phyloP scores from a whole-genome alignment of 2,113 vertebrate genomes.

The Urocolius indicus region DNA sequence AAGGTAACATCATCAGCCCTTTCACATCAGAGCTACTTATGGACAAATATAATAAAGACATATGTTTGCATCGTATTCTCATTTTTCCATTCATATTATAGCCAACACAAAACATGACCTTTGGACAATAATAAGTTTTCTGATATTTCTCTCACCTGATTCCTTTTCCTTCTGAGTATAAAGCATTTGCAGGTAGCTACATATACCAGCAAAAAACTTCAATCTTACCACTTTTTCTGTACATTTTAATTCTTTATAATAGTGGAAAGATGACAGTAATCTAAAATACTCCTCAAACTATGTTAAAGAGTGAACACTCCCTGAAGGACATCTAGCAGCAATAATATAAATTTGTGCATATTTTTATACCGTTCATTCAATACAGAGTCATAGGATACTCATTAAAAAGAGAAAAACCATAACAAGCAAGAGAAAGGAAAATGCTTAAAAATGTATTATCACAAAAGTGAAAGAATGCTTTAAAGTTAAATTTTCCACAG shows the following conservation, averaged over 20 bases:
- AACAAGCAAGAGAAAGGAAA: not conserved
- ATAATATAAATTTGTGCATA: not conserved
- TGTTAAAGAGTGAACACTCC: not conserved
- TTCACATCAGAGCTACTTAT: conserved; percentile 25
- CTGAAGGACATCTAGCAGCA: not conserved
- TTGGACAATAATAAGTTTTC: not conserved
- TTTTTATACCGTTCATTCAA: not conserved
- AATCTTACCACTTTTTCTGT: not conserved
- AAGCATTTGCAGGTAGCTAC: not conserved
- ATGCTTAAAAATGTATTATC: not conserved
- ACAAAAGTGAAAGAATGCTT: not conserved
- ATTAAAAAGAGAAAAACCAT: not conserved
- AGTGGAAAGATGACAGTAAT: not conserved
- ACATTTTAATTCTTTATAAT: not conserved
- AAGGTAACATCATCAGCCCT: not conserved
- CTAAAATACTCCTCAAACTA: not conserved
- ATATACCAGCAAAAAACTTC: not conserved
- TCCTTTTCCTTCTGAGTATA: not conserved
- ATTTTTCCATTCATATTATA: conserved; percentile 18
- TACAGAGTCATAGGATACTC: not conserved
- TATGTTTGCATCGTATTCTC: not conserved
- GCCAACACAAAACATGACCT: not conserved
- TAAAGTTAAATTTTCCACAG: not conserved
- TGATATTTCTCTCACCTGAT: not conserved
- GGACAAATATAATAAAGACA: conserved; percentile 19